Evolutionary conservation across 2,888 invertebrate genomes (phyloP).

Genomic region (Ceramica pisi): DNA sequence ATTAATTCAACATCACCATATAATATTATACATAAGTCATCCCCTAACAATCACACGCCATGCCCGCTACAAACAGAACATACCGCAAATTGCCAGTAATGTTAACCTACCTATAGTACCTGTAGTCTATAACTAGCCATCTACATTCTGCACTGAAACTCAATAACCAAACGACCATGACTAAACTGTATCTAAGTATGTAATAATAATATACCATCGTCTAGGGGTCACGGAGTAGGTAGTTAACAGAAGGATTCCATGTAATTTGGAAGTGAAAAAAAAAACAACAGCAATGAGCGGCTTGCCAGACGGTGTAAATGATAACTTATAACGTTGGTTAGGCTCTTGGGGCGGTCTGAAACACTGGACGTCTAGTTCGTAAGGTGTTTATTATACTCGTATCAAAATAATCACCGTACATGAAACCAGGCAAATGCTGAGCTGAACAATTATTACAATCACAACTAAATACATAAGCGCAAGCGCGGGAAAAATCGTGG

Average conservation of each 20-base stretch:
- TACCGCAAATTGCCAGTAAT: constrained; percentile 59
- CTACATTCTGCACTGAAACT: constrained; percentile 56
- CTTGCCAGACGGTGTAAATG: no score
- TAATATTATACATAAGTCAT: not conserved
- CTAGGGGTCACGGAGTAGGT: constrained; percentile 21
- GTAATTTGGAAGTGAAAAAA: no score
- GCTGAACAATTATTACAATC: no score
- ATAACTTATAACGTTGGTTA: no score
- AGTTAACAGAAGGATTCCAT: constrained; percentile 21
- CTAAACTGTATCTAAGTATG: constrained; percentile 62
- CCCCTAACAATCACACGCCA: constrained; percentile 42
- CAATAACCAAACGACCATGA: constrained; percentile 66
- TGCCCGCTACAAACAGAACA: constrained; percentile 18
- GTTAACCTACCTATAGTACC: constrained; percentile 18
- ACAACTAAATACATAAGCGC: no score
- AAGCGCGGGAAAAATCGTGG: no score
- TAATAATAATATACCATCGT: constrained; percentile 62
- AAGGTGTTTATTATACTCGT: no score
- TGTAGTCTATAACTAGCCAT: constrained; percentile 25
- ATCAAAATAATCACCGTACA: no score
- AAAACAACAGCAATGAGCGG: no score
- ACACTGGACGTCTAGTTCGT: no score
- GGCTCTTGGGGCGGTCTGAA: no score
- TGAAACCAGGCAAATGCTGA: no score
- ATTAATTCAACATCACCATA: not conserved